Conservation (phyloP, 2,888 invertebrate genomes). For the Agrochola circellaris region DNA sequence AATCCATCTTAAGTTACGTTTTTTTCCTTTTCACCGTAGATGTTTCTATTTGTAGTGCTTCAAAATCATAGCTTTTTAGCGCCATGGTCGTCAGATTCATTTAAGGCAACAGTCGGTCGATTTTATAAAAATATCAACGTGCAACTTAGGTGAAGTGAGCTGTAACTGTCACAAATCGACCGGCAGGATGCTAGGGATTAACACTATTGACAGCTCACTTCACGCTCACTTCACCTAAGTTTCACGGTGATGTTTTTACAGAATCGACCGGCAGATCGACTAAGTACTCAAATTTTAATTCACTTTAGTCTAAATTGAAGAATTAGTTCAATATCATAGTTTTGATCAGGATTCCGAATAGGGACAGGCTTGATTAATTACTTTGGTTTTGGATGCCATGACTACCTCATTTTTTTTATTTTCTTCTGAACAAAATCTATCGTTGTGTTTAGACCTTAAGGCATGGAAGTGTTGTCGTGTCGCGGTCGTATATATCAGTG, state of each 20-base stretch:
- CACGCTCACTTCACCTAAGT: no score
- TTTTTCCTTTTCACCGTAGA: not conserved
- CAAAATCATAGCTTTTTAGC: not conserved
- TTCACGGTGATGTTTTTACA: no score
- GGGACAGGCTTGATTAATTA: not conserved
- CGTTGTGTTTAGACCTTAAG: conserved; percentile 50
- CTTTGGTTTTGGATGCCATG: not conserved
- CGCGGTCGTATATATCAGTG: conserved; percentile 63
- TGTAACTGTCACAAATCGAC: no score
- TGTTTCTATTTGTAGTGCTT: not conserved
- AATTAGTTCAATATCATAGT: no score
- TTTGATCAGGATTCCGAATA: not conserved
- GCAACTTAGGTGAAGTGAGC: no score
- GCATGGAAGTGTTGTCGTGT: conserved; percentile 65
- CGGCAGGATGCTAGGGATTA: no score
- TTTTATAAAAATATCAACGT: no score
- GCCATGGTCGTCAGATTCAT: not conserved
- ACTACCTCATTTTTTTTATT: not conserved
- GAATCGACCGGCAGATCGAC: no score
- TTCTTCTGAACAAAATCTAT: not conserved
- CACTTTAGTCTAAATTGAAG: not conserved
- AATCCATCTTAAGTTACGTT: not conserved
- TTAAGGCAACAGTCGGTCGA: no score
- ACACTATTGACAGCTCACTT: no score
- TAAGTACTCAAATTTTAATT: not conserved